Percentiles rank a stretch among this genome's conserved stretches.
These are phyloP conservation scores for Spermophilus dauricus DNA, from an alignment of 2,113 vertebrate genomes.

Conservation along the genomic window DNA sequence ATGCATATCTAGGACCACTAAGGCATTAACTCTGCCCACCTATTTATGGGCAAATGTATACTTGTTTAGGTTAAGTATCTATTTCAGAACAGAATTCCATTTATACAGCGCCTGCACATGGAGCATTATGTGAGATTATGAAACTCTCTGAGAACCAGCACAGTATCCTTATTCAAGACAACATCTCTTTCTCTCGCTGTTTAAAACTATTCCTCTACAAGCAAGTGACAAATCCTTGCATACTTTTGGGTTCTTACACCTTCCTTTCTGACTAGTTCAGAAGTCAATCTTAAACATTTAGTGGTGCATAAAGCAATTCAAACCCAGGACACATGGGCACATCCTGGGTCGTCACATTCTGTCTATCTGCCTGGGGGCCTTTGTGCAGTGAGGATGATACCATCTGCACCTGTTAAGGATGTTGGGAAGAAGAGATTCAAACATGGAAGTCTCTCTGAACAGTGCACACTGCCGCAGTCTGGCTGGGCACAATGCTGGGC, in stretches of 20 bases:
- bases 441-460: fast-evolving
- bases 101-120: not conserved
- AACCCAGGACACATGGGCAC: fast-evolving
- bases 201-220: not conserved
- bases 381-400: fast-evolving
- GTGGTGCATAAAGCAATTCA: not conserved
- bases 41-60: not conserved
- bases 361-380: fast-evolving
- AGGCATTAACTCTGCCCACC: not conserved
- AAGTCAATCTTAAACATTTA: not conserved
- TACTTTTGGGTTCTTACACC: not conserved
- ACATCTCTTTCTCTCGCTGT: not conserved
- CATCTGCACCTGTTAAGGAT: fast-evolving
- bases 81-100: not conserved
- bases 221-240: not conserved
- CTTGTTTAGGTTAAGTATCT: not conserved
- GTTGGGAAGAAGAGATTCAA: not conserved
- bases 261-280: not conserved
- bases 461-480: no score
- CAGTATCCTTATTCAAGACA: not conserved
- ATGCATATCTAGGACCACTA: not conserved
- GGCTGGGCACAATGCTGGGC: no score
- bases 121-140: not conserved
- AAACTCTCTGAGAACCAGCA: no score
- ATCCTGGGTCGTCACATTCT: not conserved